Evolutionary conservation across 2,888 invertebrate species (phyloP).

Genomic region (Synanthedon andrenaeformis): DNA sequence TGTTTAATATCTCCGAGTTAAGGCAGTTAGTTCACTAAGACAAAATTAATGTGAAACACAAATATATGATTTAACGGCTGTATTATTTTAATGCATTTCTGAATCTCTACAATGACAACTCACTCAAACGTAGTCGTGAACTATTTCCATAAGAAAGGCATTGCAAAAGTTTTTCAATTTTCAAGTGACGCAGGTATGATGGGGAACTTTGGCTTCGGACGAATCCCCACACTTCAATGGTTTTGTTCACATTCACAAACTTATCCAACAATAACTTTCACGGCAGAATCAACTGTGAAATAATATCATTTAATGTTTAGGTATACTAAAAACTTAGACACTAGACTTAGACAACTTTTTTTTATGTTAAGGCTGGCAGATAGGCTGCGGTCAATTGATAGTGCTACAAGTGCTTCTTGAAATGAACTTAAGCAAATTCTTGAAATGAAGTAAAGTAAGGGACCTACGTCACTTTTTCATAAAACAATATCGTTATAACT

Average conservation of each 20-base stretch:
- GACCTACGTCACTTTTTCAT: no score
- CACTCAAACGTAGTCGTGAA: slow-evolving; percentile 64
- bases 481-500: no score
- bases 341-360: no score
- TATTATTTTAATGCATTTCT: slow-evolving; percentile 19
- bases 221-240: slow-evolving; percentile 16
- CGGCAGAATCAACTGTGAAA: neutral
- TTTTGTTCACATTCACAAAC: slow-evolving; percentile 4
- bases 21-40: no score
- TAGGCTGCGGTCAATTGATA: no score
- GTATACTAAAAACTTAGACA: neutral
- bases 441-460: no score
- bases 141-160: slow-evolving; percentile 68
- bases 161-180: slow-evolving; percentile 69
- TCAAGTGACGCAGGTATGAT: slow-evolving; percentile 69
- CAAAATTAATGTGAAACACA: no score
- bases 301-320: neutral
- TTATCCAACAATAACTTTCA: slow-evolving; percentile 2
- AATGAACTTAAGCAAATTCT: no score
- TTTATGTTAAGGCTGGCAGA: no score
- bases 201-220: slow-evolving; percentile 58
- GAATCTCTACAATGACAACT: slow-evolving; percentile 66
- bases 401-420: neutral
- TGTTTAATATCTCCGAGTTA: no score
- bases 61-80: neutral